phyloP scores from a whole-genome alignment of 2,888 invertebrate species.

The Eilema griseolum region DNA sequence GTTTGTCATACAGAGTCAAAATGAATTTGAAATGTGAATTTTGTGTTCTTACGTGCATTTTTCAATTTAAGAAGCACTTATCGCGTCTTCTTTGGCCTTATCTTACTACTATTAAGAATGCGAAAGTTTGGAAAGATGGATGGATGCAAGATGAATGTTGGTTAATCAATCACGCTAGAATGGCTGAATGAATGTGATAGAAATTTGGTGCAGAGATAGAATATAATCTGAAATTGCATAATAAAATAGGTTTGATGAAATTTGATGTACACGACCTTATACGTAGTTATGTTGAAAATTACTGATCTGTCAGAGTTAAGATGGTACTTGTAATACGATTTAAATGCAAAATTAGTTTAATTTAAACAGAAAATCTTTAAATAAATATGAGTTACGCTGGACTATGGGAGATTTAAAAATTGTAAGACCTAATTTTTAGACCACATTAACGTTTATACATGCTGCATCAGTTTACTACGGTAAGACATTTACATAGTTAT shows the following conservation, averaged over 20 bases:
- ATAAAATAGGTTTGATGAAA: neutral
- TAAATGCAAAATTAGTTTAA: too few species aligned
- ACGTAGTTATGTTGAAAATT: too few species aligned
- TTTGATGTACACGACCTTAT: neutral
- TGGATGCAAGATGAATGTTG: neutral
- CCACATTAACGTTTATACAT: too few species aligned
- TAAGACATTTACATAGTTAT: too few species aligned
- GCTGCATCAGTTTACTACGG: too few species aligned
- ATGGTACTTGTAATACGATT: too few species aligned
- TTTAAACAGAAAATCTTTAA: too few species aligned
- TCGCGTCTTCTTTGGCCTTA: neutral
- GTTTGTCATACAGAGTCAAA: constrained; percentile 69
- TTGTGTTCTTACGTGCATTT: neutral
- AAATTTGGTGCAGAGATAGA: neutral
- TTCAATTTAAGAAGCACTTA: neutral
- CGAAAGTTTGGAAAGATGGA: neutral
- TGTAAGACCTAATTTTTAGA: too few species aligned
- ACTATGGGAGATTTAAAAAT: too few species aligned
- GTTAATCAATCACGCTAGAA: neutral
- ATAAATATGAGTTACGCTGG: too few species aligned
- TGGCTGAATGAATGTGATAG: neutral
- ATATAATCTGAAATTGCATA: too few species aligned
- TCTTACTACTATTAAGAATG: neutral
- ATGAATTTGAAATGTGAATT: constrained; percentile 34
- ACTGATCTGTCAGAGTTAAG: too few species aligned